Percentiles rank a stretch among this genome's conserved stretches.
phyloP scores from a whole-genome alignment of 2,888 invertebrate species.

The Apocheima hispidaria region DNA sequence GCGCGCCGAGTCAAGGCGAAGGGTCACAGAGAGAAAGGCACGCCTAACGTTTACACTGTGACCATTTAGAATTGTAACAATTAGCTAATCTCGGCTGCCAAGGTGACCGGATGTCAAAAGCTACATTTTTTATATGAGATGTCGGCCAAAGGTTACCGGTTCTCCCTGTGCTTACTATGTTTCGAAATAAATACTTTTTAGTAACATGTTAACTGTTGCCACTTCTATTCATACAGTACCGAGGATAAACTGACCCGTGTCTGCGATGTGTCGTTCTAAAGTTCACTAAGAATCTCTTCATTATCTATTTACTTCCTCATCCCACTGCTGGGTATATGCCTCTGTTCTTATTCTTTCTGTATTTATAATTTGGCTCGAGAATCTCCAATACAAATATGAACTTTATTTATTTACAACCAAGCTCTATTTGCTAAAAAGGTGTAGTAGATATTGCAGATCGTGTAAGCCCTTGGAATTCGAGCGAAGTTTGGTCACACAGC shows the following conservation, averaged over 20 bases:
- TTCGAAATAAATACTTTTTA: conserved; percentile 4
- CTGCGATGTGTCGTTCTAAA: no score
- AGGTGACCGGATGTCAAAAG: conserved; percentile 36
- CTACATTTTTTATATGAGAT: conserved; percentile 13
- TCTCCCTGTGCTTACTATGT: conserved; percentile 1
- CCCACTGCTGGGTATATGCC: not conserved
- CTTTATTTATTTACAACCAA: not conserved
- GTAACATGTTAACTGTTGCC: not conserved
- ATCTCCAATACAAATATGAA: not conserved
- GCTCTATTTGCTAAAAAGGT: not conserved
- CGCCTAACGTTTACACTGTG: conserved; percentile 47
- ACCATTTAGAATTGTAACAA: conserved; percentile 41
- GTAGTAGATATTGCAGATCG: not conserved
- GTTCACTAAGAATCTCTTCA: not conserved
- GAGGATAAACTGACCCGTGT: no score
- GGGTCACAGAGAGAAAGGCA: conserved; percentile 82
- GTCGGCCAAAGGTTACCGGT: conserved; percentile 14
- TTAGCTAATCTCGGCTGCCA: conserved; percentile 44
- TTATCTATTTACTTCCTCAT: not conserved
- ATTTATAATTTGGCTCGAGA: not conserved
- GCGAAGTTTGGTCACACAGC: conserved; percentile 52
- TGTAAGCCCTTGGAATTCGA: conserved; percentile 14
- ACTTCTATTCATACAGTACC: no score
- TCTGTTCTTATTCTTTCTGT: no score
- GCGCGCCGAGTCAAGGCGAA: conserved; percentile 84